These are phyloP conservation scores for Ascaphus truei DNA, from an alignment of 2,113 vertebrate species.

Conservation along the genomic window DNA sequence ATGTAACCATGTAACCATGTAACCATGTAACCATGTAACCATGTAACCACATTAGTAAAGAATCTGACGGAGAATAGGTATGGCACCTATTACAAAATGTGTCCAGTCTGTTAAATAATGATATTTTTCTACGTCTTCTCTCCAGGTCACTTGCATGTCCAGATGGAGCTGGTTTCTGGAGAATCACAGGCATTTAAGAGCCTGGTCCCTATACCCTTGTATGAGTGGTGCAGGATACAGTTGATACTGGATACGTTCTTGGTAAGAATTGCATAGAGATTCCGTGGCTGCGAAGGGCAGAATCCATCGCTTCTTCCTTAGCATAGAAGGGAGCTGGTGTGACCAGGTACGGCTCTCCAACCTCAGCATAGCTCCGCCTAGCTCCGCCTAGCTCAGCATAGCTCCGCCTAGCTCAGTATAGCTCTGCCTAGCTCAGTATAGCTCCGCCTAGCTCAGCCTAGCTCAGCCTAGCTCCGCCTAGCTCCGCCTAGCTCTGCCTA, in stretches of 20 bases:
- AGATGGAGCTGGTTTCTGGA: slow-evolving; percentile 44
- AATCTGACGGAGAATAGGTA: no score
- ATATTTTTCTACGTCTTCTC: neutral
- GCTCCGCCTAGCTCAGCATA: neutral
- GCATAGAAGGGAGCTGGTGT: no score
- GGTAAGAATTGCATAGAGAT: slow-evolving; percentile 47
- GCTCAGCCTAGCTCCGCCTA: neutral
- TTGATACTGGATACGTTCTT: slow-evolving; percentile 43
- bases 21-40: no score
- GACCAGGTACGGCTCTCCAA: no score
- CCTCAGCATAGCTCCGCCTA: neutral
- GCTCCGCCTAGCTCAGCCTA: neutral
- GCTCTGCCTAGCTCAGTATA: neutral
- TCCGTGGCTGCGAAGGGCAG: no score
- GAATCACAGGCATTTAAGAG: slow-evolving; percentile 55
- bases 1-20: no score
- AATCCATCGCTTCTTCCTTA: no score
- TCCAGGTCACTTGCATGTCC: slow-evolving; percentile 62
- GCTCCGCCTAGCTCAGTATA: neutral
- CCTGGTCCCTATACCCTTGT: slow-evolving; percentile 49
- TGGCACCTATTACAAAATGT: no score
- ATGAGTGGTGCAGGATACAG: slow-evolving; percentile 59
- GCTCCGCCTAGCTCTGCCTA: no score
- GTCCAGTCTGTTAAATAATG: no score
- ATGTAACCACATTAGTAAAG: no score